A percentile compares a stretch with the other conserved stretches of the same genome.
These are phyloP conservation scores for Lasioglossum villosulum DNA, from an alignment of 2,888 invertebrate species.

Conservation along the genomic window DNA sequence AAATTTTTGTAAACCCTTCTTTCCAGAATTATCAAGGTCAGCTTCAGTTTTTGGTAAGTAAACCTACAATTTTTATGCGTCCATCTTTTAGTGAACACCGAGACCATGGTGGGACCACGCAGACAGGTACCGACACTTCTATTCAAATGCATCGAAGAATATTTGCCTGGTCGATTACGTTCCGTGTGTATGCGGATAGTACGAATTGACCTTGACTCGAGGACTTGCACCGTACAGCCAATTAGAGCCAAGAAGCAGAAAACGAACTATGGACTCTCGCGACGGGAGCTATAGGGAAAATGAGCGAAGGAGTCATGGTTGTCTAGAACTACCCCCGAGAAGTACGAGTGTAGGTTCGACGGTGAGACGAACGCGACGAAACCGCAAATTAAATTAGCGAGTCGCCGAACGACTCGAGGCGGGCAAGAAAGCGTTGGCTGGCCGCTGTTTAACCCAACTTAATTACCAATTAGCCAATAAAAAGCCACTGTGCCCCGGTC, in stretches of 20 bases:
- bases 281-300: not conserved
- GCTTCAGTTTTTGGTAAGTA: no score
- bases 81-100: no score
- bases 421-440: slow-evolving; percentile 83
- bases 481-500: slow-evolving; percentile 76
- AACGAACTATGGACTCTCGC: not conserved
- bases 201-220: no score
- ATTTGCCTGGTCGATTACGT: no score
- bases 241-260: not conserved
- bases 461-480: slow-evolving; percentile 84
- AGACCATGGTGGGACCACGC: no score
- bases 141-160: no score
- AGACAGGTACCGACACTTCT: no score
- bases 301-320: not conserved
- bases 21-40: no score
- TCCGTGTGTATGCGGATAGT: no score
- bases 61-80: no score
- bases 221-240: not conserved
- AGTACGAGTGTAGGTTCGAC: slow-evolving; percentile 25
- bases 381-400: slow-evolving; percentile 84
- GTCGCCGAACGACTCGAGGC: slow-evolving; percentile 77
- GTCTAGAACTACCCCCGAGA: not conserved
- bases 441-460: slow-evolving; percentile 81
- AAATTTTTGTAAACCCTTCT: no score
- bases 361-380: slow-evolving; percentile 80